These are phyloP conservation scores for Ardeotis arabs DNA, from an alignment of 2,113 vertebrate genomes.

Conservation along the genomic window DNA sequence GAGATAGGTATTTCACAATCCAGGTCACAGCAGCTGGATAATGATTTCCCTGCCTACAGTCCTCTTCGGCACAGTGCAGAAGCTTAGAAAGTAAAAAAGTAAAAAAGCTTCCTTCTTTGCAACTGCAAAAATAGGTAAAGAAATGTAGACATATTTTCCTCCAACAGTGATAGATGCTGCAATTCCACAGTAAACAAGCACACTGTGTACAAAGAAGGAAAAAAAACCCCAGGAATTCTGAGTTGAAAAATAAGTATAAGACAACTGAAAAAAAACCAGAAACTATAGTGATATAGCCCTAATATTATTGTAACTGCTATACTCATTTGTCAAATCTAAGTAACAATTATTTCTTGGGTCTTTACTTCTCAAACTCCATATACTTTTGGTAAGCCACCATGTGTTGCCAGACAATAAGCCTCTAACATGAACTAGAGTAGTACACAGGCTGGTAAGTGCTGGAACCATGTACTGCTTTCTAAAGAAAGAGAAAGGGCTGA, in stretches of 20 bases:
- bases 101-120: background rate
- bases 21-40: background rate
- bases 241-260: background rate
- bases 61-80: background rate
- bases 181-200: background rate
- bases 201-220: fast-evolving
- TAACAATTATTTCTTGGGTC: background rate
- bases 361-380: background rate
- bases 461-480: background rate
- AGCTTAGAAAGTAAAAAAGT: background rate
- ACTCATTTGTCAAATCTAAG: background rate
- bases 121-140: background rate
- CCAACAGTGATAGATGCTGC: background rate
- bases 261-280: background rate
- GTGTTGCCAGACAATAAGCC: background rate
- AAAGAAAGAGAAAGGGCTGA: background rate
- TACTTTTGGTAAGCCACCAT: background rate
- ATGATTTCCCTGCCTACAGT: background rate
- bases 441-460: background rate
- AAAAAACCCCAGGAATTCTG: background rate
- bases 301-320: background rate
- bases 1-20: background rate
- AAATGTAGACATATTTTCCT: background rate
- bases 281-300: background rate
- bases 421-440: background rate